Evolutionary conservation across 2,888 invertebrate species (phyloP).

Genomic region (Oxystoma pomonae): DNA sequence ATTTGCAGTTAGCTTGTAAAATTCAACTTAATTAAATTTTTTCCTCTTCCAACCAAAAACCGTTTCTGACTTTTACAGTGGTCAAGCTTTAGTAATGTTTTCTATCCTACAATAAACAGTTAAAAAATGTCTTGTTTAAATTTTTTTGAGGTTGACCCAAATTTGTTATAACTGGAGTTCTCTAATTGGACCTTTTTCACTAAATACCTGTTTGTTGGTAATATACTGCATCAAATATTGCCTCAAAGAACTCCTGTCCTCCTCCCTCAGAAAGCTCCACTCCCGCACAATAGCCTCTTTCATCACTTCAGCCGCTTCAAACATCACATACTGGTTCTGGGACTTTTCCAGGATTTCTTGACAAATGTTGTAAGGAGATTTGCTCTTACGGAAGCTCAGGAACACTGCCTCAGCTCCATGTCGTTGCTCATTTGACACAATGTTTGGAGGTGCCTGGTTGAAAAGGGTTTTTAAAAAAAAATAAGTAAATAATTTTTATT

Average conservation of each 20-base stretch:
- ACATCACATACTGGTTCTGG: constrained; percentile 73
- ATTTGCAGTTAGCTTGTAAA: too few relatives aligned
- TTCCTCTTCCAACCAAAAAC: too few relatives aligned
- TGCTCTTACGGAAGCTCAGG: constrained; percentile 74
- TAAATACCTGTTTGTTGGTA: constrained; percentile 57
- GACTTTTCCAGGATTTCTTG: constrained; percentile 72
- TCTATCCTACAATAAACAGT: too few relatives aligned
- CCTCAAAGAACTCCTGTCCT: constrained; percentile 61
- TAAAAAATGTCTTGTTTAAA: too few relatives aligned
- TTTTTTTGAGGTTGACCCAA: too few relatives aligned
- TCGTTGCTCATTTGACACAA: constrained; percentile 73
- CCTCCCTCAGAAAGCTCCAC: constrained; percentile 69
- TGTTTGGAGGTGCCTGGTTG: constrained; percentile 80
- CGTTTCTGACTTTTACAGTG: too few relatives aligned
- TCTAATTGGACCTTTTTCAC: too few relatives aligned
- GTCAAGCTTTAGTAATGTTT: too few relatives aligned
- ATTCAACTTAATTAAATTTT: too few relatives aligned
- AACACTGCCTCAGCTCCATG: constrained; percentile 79
- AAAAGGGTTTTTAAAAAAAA: too few relatives aligned
- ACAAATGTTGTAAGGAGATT: constrained; percentile 77
- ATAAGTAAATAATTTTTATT: too few relatives aligned
- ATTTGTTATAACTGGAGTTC: too few relatives aligned
- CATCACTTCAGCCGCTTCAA: constrained; percentile 80
- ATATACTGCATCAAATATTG: constrained; percentile 79
- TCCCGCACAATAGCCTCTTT: constrained; percentile 80